Conservation (phyloP, 2,113 vertebrate genomes). For the Podarcis cretensis region DNA sequence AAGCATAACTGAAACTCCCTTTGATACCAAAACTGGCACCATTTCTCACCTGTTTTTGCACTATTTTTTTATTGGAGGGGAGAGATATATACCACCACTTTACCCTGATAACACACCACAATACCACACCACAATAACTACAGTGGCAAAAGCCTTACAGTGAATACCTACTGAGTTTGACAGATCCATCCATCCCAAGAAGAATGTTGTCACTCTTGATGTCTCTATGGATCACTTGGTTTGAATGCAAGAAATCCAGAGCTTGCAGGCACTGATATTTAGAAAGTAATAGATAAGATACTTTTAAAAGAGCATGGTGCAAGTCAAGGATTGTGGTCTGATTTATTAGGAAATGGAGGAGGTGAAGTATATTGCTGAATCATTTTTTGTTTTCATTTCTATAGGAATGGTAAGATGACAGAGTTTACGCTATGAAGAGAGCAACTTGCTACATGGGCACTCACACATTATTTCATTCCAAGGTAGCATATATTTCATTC, state of each 20-base stretch:
- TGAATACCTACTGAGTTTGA: slow-evolving; percentile 92
- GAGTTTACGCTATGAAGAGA: slow-evolving; percentile 29
- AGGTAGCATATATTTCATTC: too few species aligned
- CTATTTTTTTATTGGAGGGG: not conserved
- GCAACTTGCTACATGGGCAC: slow-evolving; percentile 26
- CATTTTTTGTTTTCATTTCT: slow-evolving; percentile 28
- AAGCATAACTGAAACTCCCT: not conserved
- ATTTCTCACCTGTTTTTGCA: not conserved
- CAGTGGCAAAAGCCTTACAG: not conserved
- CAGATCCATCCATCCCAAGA: slow-evolving; percentile 96
- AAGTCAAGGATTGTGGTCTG: slow-evolving; percentile 34
- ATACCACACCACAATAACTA: not conserved
- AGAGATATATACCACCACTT: not conserved
- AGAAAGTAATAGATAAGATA: not conserved
- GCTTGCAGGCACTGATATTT: slow-evolving; percentile 93
- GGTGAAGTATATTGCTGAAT: too few species aligned
- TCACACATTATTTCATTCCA: too few species aligned
- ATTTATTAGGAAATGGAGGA: slow-evolving; percentile 46
- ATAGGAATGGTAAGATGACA: slow-evolving; percentile 17
- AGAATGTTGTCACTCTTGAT: slow-evolving; percentile 99
- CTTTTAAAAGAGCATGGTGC: not conserved
- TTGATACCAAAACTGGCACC: rapidly evolving
- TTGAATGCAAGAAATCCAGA: slow-evolving; percentile 97
- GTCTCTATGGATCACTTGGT: slow-evolving; percentile 98
- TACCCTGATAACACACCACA: not conserved